These are phyloP conservation scores for Lophotis ruficrista DNA, from an alignment of 2,113 vertebrate genomes.

Conservation along the genomic window DNA sequence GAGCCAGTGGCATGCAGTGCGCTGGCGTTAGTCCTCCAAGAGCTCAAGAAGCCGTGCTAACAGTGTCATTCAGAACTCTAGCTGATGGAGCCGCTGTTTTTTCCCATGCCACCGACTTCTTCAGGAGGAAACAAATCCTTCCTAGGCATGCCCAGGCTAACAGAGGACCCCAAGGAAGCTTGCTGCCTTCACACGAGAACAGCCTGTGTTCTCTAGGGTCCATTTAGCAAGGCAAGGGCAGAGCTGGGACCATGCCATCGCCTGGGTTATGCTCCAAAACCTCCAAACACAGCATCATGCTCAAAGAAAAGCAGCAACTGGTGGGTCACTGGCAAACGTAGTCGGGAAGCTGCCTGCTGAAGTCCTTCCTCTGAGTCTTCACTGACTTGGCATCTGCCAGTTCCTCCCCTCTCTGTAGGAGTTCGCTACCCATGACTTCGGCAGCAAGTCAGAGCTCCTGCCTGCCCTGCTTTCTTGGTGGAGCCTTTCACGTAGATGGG, in stretches of 20 bases:
- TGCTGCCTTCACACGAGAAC: background rate
- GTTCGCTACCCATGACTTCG: background rate
- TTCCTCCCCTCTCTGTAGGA: background rate
- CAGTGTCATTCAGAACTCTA: background rate
- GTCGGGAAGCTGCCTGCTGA: background rate
- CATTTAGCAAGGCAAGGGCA: background rate
- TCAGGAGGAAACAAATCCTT: background rate
- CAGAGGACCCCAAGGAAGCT: background rate
- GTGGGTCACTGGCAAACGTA: background rate
- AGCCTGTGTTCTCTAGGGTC: accelerated
- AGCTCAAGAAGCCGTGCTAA: background rate
- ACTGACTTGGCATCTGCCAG: background rate
- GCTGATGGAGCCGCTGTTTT: background rate
- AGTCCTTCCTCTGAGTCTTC: background rate
- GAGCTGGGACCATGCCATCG: accelerated
- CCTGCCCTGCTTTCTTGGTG: background rate
- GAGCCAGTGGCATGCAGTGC: background rate
- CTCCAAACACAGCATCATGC: background rate
- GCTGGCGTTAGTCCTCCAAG: background rate
- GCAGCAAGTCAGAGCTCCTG: background rate
- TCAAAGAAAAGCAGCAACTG: background rate
- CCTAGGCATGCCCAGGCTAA: accelerated
- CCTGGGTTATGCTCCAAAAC: background rate
- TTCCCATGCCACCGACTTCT: background rate
- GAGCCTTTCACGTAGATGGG: background rate